Conservation (phyloP, 2,797 vertebrate species). For the Antennarius maculatus region DNA sequence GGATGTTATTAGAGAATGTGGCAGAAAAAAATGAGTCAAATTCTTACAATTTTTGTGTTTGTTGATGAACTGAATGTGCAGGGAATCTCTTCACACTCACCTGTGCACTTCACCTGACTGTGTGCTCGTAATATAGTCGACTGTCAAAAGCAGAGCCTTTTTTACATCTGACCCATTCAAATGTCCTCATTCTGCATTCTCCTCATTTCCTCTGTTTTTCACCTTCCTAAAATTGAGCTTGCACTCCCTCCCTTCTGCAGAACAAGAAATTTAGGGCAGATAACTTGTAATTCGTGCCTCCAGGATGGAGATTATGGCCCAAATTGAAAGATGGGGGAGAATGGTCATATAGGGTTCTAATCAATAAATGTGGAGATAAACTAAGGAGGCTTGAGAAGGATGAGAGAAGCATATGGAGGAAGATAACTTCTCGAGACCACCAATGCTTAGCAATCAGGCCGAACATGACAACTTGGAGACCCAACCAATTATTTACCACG, state of each 20-base stretch:
- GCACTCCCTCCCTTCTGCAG: conserved; percentile 24
- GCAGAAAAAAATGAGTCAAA: no score
- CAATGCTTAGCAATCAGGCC: conserved; percentile 79
- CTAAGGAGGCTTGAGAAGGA: conserved; percentile 72
- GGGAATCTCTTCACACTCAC: neutral
- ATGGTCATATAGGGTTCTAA: conserved; percentile 65
- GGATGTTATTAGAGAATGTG: neutral
- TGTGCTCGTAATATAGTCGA: conserved; percentile 37
- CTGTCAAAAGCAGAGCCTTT: neutral
- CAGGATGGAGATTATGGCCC: conserved; percentile 66
- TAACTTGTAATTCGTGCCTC: conserved; percentile 46
- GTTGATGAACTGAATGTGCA: conserved; percentile 22
- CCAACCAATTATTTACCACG: conserved; percentile 82
- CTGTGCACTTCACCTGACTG: conserved; percentile 18
- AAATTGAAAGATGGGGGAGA: conserved; percentile 69
- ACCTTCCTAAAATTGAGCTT: conserved; percentile 34
- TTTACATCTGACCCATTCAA: conserved; percentile 48
- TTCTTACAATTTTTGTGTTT: neutral
- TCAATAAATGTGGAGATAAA: conserved; percentile 77
- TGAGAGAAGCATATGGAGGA: conserved; percentile 75
- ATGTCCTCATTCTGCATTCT: conserved; percentile 67
- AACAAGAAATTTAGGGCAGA: conserved; percentile 40
- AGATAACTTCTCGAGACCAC: conserved; percentile 78
- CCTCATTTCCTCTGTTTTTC: conserved; percentile 33
- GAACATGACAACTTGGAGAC: conserved; percentile 85